A percentile compares a stretch with the other conserved stretches of the same genome.
Evolutionary conservation across 2,797 vertebrate species (phyloP).

Genomic region (Sarcoramphus papa): DNA sequence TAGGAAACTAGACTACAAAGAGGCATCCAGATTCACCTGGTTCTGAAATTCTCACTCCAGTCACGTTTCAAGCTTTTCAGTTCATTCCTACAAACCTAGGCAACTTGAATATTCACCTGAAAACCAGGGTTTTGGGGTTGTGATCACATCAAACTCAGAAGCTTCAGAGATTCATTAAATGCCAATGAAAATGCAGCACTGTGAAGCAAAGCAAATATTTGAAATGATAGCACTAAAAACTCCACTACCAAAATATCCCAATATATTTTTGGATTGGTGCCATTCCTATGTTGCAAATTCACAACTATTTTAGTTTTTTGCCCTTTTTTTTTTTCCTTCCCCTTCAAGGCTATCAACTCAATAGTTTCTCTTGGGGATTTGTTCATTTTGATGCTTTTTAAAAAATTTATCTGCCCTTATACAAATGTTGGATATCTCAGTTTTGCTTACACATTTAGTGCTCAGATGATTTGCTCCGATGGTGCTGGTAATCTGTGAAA

Average conservation of each 20-base stretch:
- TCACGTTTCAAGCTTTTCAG: not conserved
- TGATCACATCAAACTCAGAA: not conserved
- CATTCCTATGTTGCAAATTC: not conserved
- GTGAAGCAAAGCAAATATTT: not conserved
- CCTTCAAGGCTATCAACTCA: not conserved
- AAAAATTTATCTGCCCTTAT: not conserved
- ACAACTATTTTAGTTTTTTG: not conserved
- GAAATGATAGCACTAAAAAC: not conserved
- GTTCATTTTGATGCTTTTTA: not conserved
- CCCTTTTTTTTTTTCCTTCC: not conserved
- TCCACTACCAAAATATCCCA: not conserved
- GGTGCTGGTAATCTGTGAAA: not conserved
- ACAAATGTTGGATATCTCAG: constrained; percentile 27
- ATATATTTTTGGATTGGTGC: not conserved
- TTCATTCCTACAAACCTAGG: not conserved
- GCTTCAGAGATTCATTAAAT: not conserved
- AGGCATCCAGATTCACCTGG: not conserved
- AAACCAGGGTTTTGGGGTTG: not conserved
- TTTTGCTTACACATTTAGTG: constrained; percentile 17
- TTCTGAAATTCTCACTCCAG: not conserved
- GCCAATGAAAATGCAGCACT: not conserved
- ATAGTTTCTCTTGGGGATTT: not conserved
- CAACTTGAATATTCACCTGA: not conserved
- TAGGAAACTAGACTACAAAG: not conserved
- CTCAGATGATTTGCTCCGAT: not conserved